phyloP scores from a whole-genome alignment of 1,140 invertebrate genomes.

The Cepaea nemoralis region DNA sequence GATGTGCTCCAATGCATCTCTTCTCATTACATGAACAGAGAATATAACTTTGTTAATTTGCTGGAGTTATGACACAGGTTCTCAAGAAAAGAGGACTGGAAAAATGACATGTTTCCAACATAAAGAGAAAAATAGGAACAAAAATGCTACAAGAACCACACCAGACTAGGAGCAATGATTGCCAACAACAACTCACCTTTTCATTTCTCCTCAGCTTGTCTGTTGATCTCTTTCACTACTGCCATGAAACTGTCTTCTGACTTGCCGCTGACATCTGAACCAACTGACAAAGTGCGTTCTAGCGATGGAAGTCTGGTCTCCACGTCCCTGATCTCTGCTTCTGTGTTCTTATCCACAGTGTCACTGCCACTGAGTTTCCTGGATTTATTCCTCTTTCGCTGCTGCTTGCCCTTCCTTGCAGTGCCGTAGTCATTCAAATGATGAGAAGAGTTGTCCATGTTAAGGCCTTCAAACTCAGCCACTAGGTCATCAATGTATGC shows the following conservation, averaged over 20 bases:
- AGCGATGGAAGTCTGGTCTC: not conserved
- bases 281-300: slow-evolving; percentile 53
- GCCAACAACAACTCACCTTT: no score
- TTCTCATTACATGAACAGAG: no score
- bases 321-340: not conserved
- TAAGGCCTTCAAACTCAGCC: slow-evolving; percentile 72
- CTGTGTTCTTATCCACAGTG: slow-evolving; percentile 1
- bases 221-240: slow-evolving; percentile 23
- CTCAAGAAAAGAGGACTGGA: no score
- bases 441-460: slow-evolving; percentile 18
- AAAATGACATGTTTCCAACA: no score
- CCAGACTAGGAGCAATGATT: no score
- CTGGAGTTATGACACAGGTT: no score
- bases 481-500: slow-evolving; percentile 74
- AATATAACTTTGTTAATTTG: no score
- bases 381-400: slow-evolving; percentile 22
- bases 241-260: slow-evolving; percentile 45
- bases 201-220: slow-evolving; percentile 34
- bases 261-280: slow-evolving; percentile 56
- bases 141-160: no score
- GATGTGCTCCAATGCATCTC: no score
- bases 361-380: slow-evolving; percentile 7
- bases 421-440: not conserved
- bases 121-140: no score
- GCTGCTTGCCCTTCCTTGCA: slow-evolving; percentile 40